A percentile compares a stretch with the other conserved stretches of the same genome.
These are phyloP conservation scores for Uloborus diversus DNA, from an alignment of 1,140 invertebrate species.

Conservation along the genomic window DNA sequence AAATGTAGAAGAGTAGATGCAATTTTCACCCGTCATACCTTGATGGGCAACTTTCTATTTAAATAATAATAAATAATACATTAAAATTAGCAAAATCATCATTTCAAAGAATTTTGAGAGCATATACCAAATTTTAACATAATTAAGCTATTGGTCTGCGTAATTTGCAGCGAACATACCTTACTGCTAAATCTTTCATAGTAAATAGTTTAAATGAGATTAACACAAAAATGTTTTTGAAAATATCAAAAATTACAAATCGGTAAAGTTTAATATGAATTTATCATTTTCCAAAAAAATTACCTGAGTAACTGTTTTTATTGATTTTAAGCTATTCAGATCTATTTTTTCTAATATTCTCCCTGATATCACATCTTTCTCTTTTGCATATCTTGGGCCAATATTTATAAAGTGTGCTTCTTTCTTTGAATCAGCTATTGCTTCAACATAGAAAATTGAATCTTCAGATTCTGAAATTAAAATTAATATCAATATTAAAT, in stretches of 20 bases:
- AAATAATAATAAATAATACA: no score
- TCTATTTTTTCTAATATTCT: constrained; percentile 28
- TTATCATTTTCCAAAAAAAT: not conserved
- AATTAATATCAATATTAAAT: not conserved
- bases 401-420: not conserved
- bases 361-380: constrained; percentile 31
- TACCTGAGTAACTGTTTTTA: not conserved
- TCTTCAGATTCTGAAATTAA: constrained; percentile 33
- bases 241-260: not conserved
- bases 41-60: no score
- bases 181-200: no score
- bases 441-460: constrained; percentile 38
- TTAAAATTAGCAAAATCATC: no score
- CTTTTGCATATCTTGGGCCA: constrained; percentile 16
- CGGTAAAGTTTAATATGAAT: not conserved
- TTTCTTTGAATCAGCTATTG: not conserved
- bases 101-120: no score
- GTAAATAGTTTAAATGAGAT: no score
- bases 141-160: no score
- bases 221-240: no score
- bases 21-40: no score
- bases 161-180: no score
- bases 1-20: no score
- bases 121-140: no score
- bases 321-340: constrained; percentile 9